phyloP scores from a whole-genome alignment of 2,888 invertebrate genomes.

The Teleogryllus oceanicus region DNA sequence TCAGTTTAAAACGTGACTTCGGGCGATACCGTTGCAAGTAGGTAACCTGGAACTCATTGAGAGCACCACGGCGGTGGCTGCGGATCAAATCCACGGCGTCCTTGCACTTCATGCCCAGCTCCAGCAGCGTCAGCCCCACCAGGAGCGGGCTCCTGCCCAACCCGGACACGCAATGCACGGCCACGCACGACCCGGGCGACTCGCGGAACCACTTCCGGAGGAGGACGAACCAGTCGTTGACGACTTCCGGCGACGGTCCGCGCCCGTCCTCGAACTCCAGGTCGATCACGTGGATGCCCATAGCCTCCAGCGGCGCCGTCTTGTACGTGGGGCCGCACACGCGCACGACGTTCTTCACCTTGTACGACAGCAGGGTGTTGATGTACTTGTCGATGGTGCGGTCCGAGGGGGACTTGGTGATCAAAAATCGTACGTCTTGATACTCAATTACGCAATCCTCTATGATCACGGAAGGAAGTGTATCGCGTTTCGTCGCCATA shows the following conservation, averaged over 20 bases:
- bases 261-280: too few species aligned
- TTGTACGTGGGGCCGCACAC: too few species aligned
- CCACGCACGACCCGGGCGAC: constrained; percentile 85
- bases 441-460: too few species aligned
- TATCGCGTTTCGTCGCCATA: too few species aligned
- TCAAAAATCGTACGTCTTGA: too few species aligned
- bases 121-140: constrained; percentile 95
- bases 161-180: constrained; percentile 97
- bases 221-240: constrained; percentile 94
- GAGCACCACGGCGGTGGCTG: constrained; percentile 96
- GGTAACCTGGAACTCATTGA: constrained; percentile 96
- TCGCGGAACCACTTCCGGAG: constrained; percentile 79
- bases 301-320: too few species aligned
- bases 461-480: too few species aligned
- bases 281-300: too few species aligned
- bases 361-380: too few species aligned
- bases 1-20: constrained; percentile 88
- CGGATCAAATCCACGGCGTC: constrained; percentile 95
- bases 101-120: constrained; percentile 97
- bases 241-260: constrained; percentile 51
- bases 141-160: constrained; percentile 96
- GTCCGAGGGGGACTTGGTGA: too few species aligned
- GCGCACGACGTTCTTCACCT: too few species aligned
- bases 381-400: too few species aligned
- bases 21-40: constrained; percentile 98